Conservation (phyloP, 2,113 vertebrate species). For the Dissostichus mawsoni region DNA sequence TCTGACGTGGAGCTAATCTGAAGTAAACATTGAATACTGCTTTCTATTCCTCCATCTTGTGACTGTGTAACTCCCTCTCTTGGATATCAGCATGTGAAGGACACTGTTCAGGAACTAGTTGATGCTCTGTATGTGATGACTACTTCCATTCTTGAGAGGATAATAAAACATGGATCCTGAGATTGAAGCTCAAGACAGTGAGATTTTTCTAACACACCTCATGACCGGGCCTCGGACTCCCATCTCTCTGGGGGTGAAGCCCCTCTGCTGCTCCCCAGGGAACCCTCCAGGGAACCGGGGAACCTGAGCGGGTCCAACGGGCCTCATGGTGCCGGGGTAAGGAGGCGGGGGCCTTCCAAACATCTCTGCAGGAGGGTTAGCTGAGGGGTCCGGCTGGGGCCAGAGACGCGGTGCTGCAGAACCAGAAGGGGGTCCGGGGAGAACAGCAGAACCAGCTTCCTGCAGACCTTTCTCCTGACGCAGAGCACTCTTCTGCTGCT, state of each 20-base stretch:
- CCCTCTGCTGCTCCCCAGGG: conserved; percentile 85
- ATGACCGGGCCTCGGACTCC: conserved; percentile 84
- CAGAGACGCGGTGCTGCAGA: conserved; percentile 83
- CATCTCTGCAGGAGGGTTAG: conserved; percentile 70
- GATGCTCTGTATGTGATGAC: too few relatives aligned
- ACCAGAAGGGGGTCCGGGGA: conserved; percentile 64
- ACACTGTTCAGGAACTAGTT: too few relatives aligned
- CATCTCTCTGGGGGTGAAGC: conserved; percentile 82
- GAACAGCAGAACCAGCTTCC: conserved; percentile 79
- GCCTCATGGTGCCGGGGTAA: conserved; percentile 92
- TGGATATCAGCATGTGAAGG: too few relatives aligned
- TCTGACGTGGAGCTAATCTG: too few relatives aligned
- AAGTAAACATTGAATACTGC: too few relatives aligned
- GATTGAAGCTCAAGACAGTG: too few relatives aligned
- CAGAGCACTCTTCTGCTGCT: conserved; percentile 92
- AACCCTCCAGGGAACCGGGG: conserved; percentile 86
- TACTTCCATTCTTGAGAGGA: too few relatives aligned
- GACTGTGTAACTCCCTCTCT: too few relatives aligned
- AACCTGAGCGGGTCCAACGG: conserved; percentile 67
- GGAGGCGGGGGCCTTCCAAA: conserved; percentile 95
- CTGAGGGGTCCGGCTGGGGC: conserved; percentile 88
- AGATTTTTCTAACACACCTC: conserved; percentile 77
- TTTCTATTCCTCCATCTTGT: too few relatives aligned
- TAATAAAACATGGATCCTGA: too few relatives aligned
- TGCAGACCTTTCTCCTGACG: conserved; percentile 91